Conservation (phyloP, 2,113 vertebrate species). For the Chloebia gouldiae region DNA sequence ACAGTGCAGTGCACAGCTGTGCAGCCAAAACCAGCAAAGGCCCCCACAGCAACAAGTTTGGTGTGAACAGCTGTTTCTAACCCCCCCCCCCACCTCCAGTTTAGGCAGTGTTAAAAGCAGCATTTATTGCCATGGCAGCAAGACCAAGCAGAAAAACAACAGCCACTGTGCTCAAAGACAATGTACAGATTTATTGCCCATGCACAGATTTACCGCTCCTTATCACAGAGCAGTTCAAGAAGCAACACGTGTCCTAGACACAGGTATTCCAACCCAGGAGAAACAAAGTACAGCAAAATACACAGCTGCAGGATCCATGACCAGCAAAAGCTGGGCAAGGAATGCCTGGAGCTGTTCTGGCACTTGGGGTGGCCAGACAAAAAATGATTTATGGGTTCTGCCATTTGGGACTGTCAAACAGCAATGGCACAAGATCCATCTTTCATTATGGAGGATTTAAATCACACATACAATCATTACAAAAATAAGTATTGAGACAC, state of each 20-base stretch:
- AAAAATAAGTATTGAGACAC: background rate
- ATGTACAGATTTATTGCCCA: background rate
- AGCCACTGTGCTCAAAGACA: background rate
- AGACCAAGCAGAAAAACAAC: background rate
- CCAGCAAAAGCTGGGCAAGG: background rate
- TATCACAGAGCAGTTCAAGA: background rate
- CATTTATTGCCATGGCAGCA: background rate
- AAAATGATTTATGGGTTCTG: background rate
- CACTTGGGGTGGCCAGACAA: background rate
- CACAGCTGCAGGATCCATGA: background rate
- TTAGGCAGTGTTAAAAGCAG: background rate
- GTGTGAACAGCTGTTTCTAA: background rate
- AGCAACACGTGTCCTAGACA: background rate
- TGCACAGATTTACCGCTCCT: background rate
- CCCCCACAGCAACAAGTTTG: background rate
- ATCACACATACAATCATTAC: background rate
- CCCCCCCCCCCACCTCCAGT: background rate
- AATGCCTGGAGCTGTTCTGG: background rate
- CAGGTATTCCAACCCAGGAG: background rate
- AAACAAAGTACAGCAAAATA: background rate
- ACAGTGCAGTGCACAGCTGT: accelerated
- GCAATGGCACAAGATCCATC: background rate
- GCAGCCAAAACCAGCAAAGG: background rate
- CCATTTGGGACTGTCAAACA: background rate
- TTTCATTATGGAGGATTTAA: background rate